A percentile compares a stretch with the other conserved stretches of the same genome.
Evolutionary conservation across 2,888 invertebrate species (phyloP).

Genomic region (Geophilus truncorum): DNA sequence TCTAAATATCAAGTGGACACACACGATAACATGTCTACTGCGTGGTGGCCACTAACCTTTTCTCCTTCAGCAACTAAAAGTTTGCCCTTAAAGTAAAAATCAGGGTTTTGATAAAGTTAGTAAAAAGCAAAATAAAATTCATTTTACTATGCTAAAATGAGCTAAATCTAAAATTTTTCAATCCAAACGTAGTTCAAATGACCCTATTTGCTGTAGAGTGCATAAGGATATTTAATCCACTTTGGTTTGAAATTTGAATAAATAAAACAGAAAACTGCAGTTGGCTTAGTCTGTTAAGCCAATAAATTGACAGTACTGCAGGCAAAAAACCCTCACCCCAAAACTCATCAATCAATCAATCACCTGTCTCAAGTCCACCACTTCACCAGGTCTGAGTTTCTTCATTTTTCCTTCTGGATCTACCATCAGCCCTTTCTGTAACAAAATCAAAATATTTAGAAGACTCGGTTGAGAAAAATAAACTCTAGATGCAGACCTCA

Average conservation of each 20-base stretch:
- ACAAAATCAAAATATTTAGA: constrained; percentile 34
- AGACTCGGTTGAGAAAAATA: neutral
- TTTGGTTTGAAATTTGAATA: too few relatives aligned
- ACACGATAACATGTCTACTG: neutral
- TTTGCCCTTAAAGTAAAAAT: constrained; percentile 6
- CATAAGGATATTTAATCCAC: too few relatives aligned
- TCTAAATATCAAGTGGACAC: neutral
- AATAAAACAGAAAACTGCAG: too few relatives aligned
- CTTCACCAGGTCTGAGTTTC: constrained; percentile 43
- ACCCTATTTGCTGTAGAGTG: too few relatives aligned
- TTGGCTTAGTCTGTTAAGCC: too few relatives aligned
- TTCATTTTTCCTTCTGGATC: constrained; percentile 42
- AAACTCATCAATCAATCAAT: neutral
- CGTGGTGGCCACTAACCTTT: neutral
- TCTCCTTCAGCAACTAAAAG: neutral
- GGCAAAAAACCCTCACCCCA: too few relatives aligned
- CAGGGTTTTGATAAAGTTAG: neutral
- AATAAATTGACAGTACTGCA: too few relatives aligned
- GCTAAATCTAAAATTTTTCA: neutral
- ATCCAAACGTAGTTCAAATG: too few relatives aligned
- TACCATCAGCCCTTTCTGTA: constrained; percentile 42
- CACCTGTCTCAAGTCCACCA: constrained; percentile 42
- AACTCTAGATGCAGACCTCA: constrained; percentile 64
- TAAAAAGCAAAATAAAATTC: neutral
- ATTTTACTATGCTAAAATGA: neutral